Base-by-base conservation (phyloP, 2,888 invertebrate species). In the Cheilosia soror region DNA sequence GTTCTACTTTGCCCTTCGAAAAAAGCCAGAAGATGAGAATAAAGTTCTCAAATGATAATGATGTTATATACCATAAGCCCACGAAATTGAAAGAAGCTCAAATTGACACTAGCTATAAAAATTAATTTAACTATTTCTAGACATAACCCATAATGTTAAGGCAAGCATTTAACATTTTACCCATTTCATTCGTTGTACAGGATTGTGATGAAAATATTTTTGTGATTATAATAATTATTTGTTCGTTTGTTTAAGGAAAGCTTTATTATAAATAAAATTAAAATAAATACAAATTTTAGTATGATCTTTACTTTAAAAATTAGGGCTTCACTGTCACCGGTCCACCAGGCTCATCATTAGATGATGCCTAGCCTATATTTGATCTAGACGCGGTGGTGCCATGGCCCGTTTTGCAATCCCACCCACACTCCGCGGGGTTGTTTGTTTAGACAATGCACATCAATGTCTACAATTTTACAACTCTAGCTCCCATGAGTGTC, bases 1-100 rank as follows among this genome's bases (percentile, higher is more conserved):
- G 58, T 90, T 91, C 76, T 92, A 90, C 80, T 84, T 91, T 31
- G 89, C 89, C 33, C 89, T 89, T 29, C 88, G 89, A 27, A 88
- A 88, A 25, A 88, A 88, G 37, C 87, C 90, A 20, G 88, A 82
- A 68, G 90, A 89, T 75, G 88, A 89, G 37, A 80, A 73, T 4
- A 85, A 83, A 40, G 78, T 77, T 44, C 73, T 81, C 25, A 58
- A 81, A n/a, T 86, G 49, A n/a, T n/a, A 63, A 71, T 11, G 7
- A 15, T 29, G 42, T 15, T 20, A 20, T 42, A 15, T 11, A 44
- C 2, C 11, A 47, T 6, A 57, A 29, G 47, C 51, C 11, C 27
- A 29, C 7, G 13, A 20, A 25, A 11, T 27, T 51, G 4, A 51
- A 25, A 40, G 40, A 80, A 80, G 40, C 62, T 53, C n/a, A 25